Conservation (phyloP, 1,140 invertebrate genomes). For the Tachypleus tridentatus region DNA sequence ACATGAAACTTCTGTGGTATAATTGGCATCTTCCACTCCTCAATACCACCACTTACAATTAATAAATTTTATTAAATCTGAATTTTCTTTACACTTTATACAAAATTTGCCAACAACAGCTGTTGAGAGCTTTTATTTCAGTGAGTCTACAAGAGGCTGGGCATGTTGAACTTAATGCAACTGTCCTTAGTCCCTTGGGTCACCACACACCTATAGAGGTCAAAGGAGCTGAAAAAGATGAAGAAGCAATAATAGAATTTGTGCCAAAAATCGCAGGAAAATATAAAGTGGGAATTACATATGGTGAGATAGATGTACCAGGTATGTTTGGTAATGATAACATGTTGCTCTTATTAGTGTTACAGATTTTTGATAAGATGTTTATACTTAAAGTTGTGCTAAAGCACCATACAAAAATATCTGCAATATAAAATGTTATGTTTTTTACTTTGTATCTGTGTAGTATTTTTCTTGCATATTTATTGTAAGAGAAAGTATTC, state of each 20-base stretch:
- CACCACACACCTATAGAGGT: conserved; percentile 71
- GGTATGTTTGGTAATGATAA: conserved; percentile 24
- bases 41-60: too few relatives aligned
- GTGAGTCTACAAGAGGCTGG: conserved; percentile 79
- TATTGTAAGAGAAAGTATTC: too few relatives aligned
- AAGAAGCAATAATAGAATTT: conserved; percentile 64
- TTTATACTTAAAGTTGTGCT: too few relatives aligned
- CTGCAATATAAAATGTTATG: too few relatives aligned
- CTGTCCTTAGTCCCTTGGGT: conserved; percentile 76
- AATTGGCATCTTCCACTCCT: too few relatives aligned
- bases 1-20: too few relatives aligned
- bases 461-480: too few relatives aligned
- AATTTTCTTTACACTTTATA: background rate
- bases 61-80: background rate
- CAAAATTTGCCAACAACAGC: background rate
- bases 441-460: too few relatives aligned
- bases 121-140: conserved; percentile 32
- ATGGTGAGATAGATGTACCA: conserved; percentile 57
- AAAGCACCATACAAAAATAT: too few relatives aligned
- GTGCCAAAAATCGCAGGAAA: conserved; percentile 74
- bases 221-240: conserved; percentile 53
- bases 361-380: too few relatives aligned
- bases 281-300: conserved; percentile 76
- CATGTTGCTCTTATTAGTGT: too few relatives aligned
- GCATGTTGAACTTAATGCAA: conserved; percentile 75